A percentile compares a stretch with the other conserved stretches of the same genome.
These are phyloP conservation scores for Accipiter virgatus DNA, from an alignment of 2,113 vertebrate species.

Conservation along the genomic window DNA sequence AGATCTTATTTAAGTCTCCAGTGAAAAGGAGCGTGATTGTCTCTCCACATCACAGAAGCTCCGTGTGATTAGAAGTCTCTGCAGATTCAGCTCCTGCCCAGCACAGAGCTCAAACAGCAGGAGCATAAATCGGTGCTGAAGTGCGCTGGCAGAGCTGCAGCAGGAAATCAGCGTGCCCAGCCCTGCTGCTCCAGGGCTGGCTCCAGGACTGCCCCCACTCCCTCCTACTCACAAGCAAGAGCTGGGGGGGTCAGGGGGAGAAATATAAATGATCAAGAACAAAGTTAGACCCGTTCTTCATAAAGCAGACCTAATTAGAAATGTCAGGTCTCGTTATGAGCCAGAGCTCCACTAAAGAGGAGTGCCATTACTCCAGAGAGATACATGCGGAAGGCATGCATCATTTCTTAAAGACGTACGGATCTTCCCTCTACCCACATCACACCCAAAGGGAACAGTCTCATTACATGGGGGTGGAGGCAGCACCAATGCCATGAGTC, in stretches of 20 bases:
- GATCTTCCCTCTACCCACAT: background rate
- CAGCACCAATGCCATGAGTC: background rate
- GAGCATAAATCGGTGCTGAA: background rate
- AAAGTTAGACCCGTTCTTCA: background rate
- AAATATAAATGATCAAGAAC: background rate
- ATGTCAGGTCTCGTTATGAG: background rate
- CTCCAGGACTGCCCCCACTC: background rate
- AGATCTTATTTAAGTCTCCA: background rate
- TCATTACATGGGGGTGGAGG: background rate
- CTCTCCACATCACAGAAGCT: background rate
- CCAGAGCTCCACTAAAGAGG: background rate
- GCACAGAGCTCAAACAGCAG: conserved; percentile 48
- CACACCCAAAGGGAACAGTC: background rate
- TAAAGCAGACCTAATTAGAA: conserved; percentile 1
- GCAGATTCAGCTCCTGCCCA: conserved; percentile 21
- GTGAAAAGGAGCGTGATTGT: background rate
- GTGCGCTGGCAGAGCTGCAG: background rate
- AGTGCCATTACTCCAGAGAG: background rate
- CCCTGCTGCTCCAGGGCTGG: background rate
- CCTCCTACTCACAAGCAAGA: background rate
- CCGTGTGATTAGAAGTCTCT: background rate
- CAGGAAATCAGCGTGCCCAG: background rate
- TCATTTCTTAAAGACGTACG: background rate
- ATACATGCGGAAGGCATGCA: background rate
- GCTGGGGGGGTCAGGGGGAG: background rate